Evolutionary conservation across 2,888 invertebrate species (phyloP).

Genomic region (Liopterus haemorrhoidalis): DNA sequence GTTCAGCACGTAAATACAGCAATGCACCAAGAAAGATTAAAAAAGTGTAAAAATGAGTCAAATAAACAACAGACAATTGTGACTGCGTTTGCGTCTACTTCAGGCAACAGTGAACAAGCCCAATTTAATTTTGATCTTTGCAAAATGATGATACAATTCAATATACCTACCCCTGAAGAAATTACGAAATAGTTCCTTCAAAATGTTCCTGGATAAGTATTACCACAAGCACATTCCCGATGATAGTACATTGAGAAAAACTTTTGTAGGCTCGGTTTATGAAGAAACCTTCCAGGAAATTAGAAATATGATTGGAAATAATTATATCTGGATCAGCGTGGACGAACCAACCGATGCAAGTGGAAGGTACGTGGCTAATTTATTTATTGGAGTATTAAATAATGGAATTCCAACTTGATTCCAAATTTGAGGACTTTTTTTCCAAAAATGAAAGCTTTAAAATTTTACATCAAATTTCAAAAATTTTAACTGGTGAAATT

Average conservation of each 20-base stretch:
- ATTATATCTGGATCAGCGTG: conserved; percentile 30
- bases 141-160: conserved; percentile 14
- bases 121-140: conserved; percentile 19
- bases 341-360: conserved; percentile 27
- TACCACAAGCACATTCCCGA: conserved; percentile 11
- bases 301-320: conserved; percentile 18
- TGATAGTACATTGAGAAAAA: conserved; percentile 25
- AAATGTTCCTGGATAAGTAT: conserved; percentile 12
- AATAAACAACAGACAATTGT: conserved; percentile 15
- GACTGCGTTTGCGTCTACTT: conserved; percentile 5
- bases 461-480: too few species aligned
- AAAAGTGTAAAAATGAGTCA: conserved; percentile 8
- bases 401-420: conserved; percentile 15
- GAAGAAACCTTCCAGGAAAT: conserved; percentile 16
- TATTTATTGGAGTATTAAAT: conserved; percentile 15
- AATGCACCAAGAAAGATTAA: conserved; percentile 7
- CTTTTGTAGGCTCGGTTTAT: conserved; percentile 21
- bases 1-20: conserved; percentile 1
- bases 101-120: conserved; percentile 15
- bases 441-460: too few species aligned
- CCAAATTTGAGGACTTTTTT: too few species aligned
- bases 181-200: conserved; percentile 4
- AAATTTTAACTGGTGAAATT: too few species aligned
- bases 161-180: conserved; percentile 8
- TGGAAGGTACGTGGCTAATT: conserved; percentile 26